A percentile compares a stretch with the other conserved stretches of the same genome.
Evolutionary conservation across 92 coral and sea anemone genomes (phyloP).

Genomic region (Epizoanthus stellaris): DNA sequence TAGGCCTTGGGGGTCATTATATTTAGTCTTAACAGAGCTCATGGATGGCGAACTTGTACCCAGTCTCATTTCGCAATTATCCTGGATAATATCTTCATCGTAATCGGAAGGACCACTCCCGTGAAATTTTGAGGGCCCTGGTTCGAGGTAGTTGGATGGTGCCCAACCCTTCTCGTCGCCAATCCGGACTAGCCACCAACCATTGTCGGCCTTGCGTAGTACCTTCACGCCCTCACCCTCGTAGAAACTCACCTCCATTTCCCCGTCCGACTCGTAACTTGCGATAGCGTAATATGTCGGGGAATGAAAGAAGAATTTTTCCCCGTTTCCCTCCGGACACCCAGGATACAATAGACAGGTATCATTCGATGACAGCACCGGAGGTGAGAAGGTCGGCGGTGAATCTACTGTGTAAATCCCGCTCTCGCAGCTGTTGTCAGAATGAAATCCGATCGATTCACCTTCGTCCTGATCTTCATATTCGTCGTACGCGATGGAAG

Average conservation of each 20-base stretch:
- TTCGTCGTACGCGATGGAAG: background rate
- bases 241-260: constrained; percentile 55
- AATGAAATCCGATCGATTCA: background rate
- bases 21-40: background rate
- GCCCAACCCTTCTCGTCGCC: constrained; percentile 77
- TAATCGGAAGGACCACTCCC: background rate
- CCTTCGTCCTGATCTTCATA: background rate
- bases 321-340: constrained; percentile 5
- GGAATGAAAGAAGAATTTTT: constrained; percentile 11
- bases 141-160: constrained; percentile 75
- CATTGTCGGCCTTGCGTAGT: constrained; percentile 55
- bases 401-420: background rate
- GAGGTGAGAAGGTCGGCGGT: constrained; percentile 5
- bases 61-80: too few relatives aligned
- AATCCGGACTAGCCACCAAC: constrained; percentile 79
- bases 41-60: background rate
- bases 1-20: background rate
- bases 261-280: constrained; percentile 57
- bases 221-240: constrained; percentile 68
- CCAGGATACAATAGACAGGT: constrained; percentile 25
- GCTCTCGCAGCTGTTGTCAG: constrained; percentile 5
- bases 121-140: constrained; percentile 13
- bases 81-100: background rate
- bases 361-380: constrained; percentile 7
- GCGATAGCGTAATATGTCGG: constrained; percentile 50